Conservation (phyloP, 2,113 vertebrate species). For the Cheilinus undulatus region DNA sequence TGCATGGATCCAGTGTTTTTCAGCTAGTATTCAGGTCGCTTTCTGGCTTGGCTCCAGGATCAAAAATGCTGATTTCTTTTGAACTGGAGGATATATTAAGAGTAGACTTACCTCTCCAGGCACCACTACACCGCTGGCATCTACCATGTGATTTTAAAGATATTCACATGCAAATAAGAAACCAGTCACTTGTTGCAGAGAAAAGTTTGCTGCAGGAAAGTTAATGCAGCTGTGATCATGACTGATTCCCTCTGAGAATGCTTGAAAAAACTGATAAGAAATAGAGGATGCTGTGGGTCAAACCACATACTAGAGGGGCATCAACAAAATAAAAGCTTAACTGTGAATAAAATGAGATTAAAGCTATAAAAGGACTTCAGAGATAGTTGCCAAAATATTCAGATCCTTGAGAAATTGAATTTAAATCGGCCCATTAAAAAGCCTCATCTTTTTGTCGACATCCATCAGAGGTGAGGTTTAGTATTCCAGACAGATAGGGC, state of each 20-base stretch:
- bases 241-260: background rate
- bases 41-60: too few species aligned
- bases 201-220: background rate
- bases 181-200: too few species aligned
- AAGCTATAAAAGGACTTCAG: conserved; percentile 43
- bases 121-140: too few species aligned
- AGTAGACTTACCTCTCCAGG: too few species aligned
- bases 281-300: background rate
- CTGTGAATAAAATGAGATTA: conserved; percentile 43
- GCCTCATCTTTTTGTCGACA: conserved; percentile 37
- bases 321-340: conserved; percentile 1
- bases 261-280: conserved; percentile 1
- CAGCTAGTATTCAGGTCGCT: too few species aligned
- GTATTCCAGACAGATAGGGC: conserved; percentile 40
- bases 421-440: conserved; percentile 75
- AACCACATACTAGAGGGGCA: conserved; percentile 30
- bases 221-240: background rate
- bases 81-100: too few species aligned
- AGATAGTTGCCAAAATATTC: conserved; percentile 32
- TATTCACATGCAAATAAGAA: background rate
- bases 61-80: too few species aligned
- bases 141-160: background rate
- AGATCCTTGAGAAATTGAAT: conserved; percentile 61
- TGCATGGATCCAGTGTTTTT: too few species aligned
- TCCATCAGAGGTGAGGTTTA: conserved; percentile 43